A percentile compares a stretch with the other conserved stretches of the same genome.
phyloP scores from a whole-genome alignment of 2,113 vertebrate genomes.

The Entomyzon cyanotis region DNA sequence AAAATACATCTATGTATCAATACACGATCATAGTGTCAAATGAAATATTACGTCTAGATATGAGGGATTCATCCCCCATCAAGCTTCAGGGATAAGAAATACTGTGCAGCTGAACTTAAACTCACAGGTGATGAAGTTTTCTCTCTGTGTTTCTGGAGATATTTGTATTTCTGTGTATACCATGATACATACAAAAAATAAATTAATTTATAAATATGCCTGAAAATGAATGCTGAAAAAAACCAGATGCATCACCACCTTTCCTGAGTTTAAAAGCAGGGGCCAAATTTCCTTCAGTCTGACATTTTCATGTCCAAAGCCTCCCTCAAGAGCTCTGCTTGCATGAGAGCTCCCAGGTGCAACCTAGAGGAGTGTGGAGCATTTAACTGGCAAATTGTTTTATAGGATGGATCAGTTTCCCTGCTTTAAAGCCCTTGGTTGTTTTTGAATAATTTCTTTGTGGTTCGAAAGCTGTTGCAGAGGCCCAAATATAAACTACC shows the following conservation, averaged over 20 bases:
- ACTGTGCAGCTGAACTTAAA: not conserved
- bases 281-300: not conserved
- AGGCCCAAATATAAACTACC: not conserved
- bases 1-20: conserved; percentile 29
- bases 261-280: not conserved
- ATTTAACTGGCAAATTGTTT: conserved; percentile 13
- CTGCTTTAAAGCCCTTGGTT: not conserved
- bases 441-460: not conserved
- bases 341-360: not conserved
- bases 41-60: conserved; percentile 53
- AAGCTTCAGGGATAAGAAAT: conserved; percentile 35
- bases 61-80: conserved; percentile 21
- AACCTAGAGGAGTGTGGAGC: not conserved
- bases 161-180: not conserved
- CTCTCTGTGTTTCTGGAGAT: not conserved
- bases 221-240: not conserved
- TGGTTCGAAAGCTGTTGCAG: not conserved
- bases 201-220: not conserved
- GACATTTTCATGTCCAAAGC: not conserved
- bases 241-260: not conserved
- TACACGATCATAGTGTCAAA: not conserved
- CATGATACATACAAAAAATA: not conserved
- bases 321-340: not conserved
- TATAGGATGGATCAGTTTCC: not conserved
- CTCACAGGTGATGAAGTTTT: not conserved